Conservation (phyloP, 2,888 invertebrate genomes). For the Melanchra persicariae region DNA sequence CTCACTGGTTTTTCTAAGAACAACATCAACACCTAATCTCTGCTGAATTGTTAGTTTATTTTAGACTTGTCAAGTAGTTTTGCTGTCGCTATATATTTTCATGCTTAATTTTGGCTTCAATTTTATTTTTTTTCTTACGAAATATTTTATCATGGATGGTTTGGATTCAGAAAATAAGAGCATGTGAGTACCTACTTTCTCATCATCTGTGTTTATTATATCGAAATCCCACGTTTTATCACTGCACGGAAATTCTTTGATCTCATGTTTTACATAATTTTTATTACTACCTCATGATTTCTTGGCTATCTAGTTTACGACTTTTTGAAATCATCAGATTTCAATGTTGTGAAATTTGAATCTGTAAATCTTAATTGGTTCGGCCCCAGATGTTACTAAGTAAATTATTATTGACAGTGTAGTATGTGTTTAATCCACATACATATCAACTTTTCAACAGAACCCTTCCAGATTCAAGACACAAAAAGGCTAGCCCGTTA, state of each 20-base stretch:
- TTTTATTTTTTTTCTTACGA: neutral
- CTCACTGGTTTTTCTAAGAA: neutral
- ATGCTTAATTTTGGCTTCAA: neutral
- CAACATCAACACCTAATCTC: too few relatives aligned
- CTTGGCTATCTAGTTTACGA: conserved; percentile 58
- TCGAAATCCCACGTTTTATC: conserved; percentile 43
- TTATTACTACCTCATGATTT: conserved; percentile 51
- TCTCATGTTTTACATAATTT: conserved; percentile 59
- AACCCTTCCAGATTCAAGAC: neutral
- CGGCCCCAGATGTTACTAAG: conserved; percentile 2
- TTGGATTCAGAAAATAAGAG: conserved; percentile 30
- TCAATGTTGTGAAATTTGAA: conserved; percentile 56
- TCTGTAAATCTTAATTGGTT: conserved; percentile 34
- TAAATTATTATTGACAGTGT: conserved; percentile 4
- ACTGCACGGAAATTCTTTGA: conserved; percentile 47
- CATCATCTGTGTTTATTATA: conserved; percentile 49
- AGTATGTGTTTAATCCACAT: neutral
- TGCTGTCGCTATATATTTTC: neutral
- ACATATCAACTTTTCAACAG: neutral
- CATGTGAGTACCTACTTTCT: conserved; percentile 24
- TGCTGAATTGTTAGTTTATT: neutral
- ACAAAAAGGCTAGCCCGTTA: neutral
- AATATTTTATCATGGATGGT: neutral
- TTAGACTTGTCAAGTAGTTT: neutral
- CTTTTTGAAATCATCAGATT: conserved; percentile 51